Percentiles rank a stretch among this genome's conserved stretches.
Evolutionary conservation across 1,140 invertebrate species (phyloP).

Genomic region (Sitobion miscanthi): DNA sequence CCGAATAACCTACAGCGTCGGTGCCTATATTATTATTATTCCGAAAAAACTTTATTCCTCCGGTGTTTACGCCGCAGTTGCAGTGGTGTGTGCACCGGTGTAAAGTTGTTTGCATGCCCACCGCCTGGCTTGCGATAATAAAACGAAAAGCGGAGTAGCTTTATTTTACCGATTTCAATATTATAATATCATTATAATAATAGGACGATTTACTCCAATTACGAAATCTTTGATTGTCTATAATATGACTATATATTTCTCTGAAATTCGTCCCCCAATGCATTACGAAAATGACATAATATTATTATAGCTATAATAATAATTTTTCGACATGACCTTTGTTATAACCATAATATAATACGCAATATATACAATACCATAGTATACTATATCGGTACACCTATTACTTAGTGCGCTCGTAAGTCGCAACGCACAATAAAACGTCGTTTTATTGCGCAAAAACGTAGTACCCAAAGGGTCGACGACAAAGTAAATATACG

Average conservation of each 20-base stretch:
- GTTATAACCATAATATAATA: too few relatives aligned
- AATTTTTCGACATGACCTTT: neutral
- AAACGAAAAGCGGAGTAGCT: neutral
- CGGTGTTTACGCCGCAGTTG: neutral
- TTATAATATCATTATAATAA: neutral
- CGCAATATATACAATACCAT: neutral
- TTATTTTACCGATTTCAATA: neutral
- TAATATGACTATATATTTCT: neutral
- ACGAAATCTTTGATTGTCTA: too few relatives aligned
- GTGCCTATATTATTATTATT: neutral
- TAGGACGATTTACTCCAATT: neutral
- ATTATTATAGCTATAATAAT: neutral
- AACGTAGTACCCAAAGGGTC: neutral
- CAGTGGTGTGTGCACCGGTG: neutral
- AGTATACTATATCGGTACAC: neutral
- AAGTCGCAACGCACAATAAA: neutral
- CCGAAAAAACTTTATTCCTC: neutral
- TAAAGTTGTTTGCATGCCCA: conserved; percentile 10
- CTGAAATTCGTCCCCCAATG: neutral
- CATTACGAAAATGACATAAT: neutral
- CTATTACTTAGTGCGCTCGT: neutral
- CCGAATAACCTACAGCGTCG: neutral
- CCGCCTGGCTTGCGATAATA: neutral
- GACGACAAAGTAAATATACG: neutral
- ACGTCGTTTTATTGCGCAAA: neutral